A percentile compares a stretch with the other conserved stretches of the same genome.
Conservation (phyloP, 2,888 invertebrate species). For the Meteorus colon region DNA sequence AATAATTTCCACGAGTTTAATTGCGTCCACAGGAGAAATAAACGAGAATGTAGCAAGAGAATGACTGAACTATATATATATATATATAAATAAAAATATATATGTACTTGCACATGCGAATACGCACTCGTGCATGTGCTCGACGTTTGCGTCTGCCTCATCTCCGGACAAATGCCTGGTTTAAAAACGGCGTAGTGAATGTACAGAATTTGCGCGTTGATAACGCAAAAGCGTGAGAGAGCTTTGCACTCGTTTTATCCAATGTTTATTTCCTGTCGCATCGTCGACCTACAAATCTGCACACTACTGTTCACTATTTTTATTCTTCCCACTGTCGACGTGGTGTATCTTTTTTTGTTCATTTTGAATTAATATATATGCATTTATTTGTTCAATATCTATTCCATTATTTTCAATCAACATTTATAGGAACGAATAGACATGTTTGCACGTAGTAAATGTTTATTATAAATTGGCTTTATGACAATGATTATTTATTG, state of each 20-base stretch:
- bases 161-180: slow-evolving; percentile 33
- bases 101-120: slow-evolving; percentile 26
- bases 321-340: neutral
- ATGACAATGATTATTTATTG: too few relatives aligned
- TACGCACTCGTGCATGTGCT: slow-evolving; percentile 10
- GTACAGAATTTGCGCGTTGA: slow-evolving; percentile 25
- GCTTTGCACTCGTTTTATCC: slow-evolving; percentile 17
- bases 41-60: slow-evolving; percentile 21
- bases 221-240: slow-evolving; percentile 35
- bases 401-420: too few relatives aligned
- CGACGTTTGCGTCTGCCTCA: slow-evolving; percentile 26
- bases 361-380: neutral
- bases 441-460: too few relatives aligned
- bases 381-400: too few relatives aligned
- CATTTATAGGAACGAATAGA: too few relatives aligned
- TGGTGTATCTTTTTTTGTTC: neutral
- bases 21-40: slow-evolving; percentile 21
- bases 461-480: too few relatives aligned
- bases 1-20: slow-evolving; percentile 40
- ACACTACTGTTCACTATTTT: neutral
- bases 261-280: slow-evolving; percentile 39
- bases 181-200: slow-evolving; percentile 26
- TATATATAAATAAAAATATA: slow-evolving; percentile 5
- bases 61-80: slow-evolving; percentile 25
- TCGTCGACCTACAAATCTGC: slow-evolving; percentile 10